These are phyloP conservation scores for Ornithorhynchus anatinus DNA, from an alignment of 2,113 vertebrate genomes.

Conservation along the genomic window DNA sequence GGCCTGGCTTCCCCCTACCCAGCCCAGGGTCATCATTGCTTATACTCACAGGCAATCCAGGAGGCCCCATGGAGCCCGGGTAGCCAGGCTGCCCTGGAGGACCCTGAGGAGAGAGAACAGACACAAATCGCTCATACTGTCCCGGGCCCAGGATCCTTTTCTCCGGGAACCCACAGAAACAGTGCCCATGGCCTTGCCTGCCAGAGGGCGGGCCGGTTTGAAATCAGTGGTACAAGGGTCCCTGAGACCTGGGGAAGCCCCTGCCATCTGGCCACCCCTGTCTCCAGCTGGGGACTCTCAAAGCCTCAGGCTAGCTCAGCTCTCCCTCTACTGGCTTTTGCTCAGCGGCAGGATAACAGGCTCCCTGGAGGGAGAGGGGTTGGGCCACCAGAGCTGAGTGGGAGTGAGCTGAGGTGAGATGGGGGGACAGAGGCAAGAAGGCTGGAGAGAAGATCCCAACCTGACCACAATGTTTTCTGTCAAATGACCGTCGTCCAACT, in stretches of 20 bases:
- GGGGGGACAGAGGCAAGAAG: neutral
- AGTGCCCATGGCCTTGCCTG: neutral
- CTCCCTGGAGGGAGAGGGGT: too few species aligned
- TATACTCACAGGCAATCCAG: constrained; percentile 87
- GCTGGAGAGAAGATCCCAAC: neutral
- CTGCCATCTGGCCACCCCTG: too few species aligned
- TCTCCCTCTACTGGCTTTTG: neutral
- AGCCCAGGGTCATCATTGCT: neutral
- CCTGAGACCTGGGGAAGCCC: too few species aligned
- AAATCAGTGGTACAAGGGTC: too few species aligned
- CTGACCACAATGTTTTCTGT: neutral
- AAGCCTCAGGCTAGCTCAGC: neutral
- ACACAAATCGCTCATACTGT: too few species aligned
- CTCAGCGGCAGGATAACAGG: too few species aligned
- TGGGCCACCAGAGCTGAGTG: accelerated
- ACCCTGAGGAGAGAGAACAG: constrained; percentile 71
- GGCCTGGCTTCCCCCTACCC: neutral
- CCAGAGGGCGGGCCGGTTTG: neutral
- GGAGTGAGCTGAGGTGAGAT: accelerated
- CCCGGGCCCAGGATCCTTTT: neutral
- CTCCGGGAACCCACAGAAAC: neutral
- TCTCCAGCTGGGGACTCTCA: too few species aligned
- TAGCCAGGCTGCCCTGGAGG: constrained; percentile 87
- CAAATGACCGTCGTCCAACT: neutral
- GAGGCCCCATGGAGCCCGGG: constrained; percentile 85